phyloP scores from a whole-genome alignment of 1,140 invertebrate genomes.

The Leptinotarsa texana region DNA sequence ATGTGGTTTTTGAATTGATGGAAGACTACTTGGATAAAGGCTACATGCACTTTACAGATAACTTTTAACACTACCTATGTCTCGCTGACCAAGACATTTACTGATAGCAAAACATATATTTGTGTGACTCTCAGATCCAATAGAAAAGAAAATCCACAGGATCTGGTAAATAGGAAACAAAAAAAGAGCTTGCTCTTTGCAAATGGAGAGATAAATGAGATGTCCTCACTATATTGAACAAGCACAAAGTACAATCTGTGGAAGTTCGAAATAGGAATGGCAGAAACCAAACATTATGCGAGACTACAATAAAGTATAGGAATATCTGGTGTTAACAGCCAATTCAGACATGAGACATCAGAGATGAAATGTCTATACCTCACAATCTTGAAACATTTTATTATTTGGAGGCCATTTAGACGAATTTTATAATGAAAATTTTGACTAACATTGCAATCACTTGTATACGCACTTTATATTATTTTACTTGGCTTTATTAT shows the following conservation, averaged over 20 bases:
- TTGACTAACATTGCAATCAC: no score
- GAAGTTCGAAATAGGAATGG: constrained; percentile 35
- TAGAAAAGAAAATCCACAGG: background rate
- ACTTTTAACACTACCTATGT: constrained; percentile 43
- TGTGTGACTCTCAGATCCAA: background rate
- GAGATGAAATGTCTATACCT: no score
- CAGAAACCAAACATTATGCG: constrained; percentile 33
- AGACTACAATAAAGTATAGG: constrained; percentile 32
- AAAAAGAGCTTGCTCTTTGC: constrained; percentile 1
- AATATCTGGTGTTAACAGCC: constrained; percentile 22
- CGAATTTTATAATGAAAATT: no score
- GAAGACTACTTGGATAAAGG: constrained; percentile 30
- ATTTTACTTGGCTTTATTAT: no score
- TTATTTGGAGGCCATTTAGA: no score
- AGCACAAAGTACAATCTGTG: constrained; percentile 39
- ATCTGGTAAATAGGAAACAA: background rate
- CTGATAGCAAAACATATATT: background rate
- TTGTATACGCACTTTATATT: no score
- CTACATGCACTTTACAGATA: constrained; percentile 35
- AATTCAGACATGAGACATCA: no score
- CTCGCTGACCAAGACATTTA: constrained; percentile 31
- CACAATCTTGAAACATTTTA: no score
- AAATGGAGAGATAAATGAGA: constrained; percentile 46
- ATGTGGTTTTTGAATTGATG: no score
- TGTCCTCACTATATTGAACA: constrained; percentile 41